These are phyloP conservation scores for Sebastes vulpes DNA, from an alignment of 2,797 vertebrate species.

Conservation along the genomic window DNA sequence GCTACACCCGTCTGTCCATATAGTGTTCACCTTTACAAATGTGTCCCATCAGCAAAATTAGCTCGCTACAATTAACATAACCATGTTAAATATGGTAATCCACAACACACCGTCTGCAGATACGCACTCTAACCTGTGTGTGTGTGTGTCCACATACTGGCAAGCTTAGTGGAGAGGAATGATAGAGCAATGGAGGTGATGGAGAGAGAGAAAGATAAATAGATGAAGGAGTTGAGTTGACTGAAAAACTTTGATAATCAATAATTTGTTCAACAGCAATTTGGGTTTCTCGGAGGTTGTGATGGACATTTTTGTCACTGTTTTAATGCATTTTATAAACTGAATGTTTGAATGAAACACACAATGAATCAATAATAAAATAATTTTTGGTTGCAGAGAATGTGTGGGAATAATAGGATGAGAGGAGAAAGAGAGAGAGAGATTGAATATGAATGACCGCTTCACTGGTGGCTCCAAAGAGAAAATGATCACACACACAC, in stretches of 20 bases:
- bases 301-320: neutral
- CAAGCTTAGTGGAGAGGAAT: neutral
- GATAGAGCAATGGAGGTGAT: neutral
- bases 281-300: neutral
- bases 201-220: neutral
- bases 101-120: conserved; percentile 14
- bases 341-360: neutral
- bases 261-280: neutral
- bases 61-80: conserved; percentile 58
- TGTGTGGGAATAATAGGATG: neutral
- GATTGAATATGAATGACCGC: conserved; percentile 2
- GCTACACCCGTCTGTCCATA: conserved; percentile 19
- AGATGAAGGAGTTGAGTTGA: neutral
- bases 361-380: neutral
- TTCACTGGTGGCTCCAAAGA: conserved; percentile 5
- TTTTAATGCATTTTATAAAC: neutral
- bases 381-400: neutral
- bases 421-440: neutral
- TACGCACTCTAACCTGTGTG: neutral
- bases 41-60: conserved; percentile 72
- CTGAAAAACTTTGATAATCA: neutral
- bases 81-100: conserved; percentile 68
- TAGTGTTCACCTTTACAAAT: conserved; percentile 66
- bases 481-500: neutral
- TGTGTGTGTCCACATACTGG: neutral